Conservation (phyloP, 1,140 invertebrate species). For the Maniola jurtina region DNA sequence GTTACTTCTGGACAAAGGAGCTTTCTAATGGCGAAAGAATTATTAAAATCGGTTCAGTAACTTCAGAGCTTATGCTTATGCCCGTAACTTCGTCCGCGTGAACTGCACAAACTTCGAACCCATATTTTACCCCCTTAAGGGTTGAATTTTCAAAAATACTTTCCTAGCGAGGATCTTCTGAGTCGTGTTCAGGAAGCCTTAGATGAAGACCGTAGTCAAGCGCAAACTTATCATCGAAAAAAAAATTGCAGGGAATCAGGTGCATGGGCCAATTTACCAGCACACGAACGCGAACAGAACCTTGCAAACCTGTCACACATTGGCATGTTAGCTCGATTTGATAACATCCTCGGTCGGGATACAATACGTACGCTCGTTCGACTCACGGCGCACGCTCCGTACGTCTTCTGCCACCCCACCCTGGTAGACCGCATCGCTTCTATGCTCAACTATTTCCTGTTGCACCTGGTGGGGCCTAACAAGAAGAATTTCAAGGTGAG, state of each 20-base stretch:
- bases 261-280: conserved; percentile 86
- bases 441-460: conserved; percentile 97
- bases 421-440: conserved; percentile 95
- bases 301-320: conserved; percentile 87
- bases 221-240: no score
- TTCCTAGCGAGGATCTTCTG: no score
- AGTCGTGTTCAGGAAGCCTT: no score
- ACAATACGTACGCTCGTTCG: conserved; percentile 92
- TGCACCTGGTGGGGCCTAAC: conserved; percentile 92
- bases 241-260: conserved; percentile 82
- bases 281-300: conserved; percentile 88
- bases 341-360: conserved; percentile 94
- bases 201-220: no score
- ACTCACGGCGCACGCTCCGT: conserved; percentile 90
- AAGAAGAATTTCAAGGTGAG: conserved; percentile 91
- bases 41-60: no score
- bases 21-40: no score
- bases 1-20: no score
- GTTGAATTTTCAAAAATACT: no score
- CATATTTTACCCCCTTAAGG: no score
- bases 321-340: conserved; percentile 92
- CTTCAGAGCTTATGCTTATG: no score
- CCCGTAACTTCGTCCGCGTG: no score
- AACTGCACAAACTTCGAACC: no score
- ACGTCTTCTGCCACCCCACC: conserved; percentile 93